Evolutionary conservation across 1,140 invertebrate genomes (phyloP).

Genomic region (Hylaeus volcanicus): DNA sequence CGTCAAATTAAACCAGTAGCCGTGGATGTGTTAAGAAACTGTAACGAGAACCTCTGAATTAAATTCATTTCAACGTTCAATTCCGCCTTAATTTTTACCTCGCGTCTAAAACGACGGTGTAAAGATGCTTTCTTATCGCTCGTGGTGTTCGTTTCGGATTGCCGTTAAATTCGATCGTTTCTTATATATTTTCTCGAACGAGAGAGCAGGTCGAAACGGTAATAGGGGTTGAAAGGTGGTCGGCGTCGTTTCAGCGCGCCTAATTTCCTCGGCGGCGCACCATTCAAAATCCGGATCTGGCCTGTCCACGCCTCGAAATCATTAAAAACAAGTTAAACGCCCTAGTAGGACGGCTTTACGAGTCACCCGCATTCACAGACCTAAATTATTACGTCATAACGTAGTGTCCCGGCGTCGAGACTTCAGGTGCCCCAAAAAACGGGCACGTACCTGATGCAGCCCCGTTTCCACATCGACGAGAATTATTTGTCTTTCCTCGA

Average conservation of each 20-base stretch:
- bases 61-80: neutral
- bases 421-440: slow-evolving; percentile 14
- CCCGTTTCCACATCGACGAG: neutral
- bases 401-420: slow-evolving; percentile 38
- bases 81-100: neutral
- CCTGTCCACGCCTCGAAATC: slow-evolving; percentile 60
- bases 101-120: neutral
- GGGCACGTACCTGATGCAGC: slow-evolving; percentile 16
- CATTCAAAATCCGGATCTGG: slow-evolving; percentile 43
- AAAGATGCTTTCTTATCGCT: slow-evolving; percentile 21
- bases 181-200: neutral
- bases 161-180: neutral
- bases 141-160: neutral
- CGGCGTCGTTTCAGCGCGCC: slow-evolving; percentile 8
- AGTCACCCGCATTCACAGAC: slow-evolving; percentile 49
- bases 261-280: slow-evolving; percentile 47
- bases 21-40: no score
- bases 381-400: slow-evolving; percentile 71
- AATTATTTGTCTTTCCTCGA: no score
- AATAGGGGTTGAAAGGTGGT: slow-evolving; percentile 15
- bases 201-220: neutral
- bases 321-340: slow-evolving; percentile 70
- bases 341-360: slow-evolving; percentile 63
- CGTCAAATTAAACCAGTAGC: no score
- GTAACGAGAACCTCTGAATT: no score